Evolutionary conservation across 2,113 vertebrate species (phyloP).

Genomic region (Chlorodrepanis virens): DNA sequence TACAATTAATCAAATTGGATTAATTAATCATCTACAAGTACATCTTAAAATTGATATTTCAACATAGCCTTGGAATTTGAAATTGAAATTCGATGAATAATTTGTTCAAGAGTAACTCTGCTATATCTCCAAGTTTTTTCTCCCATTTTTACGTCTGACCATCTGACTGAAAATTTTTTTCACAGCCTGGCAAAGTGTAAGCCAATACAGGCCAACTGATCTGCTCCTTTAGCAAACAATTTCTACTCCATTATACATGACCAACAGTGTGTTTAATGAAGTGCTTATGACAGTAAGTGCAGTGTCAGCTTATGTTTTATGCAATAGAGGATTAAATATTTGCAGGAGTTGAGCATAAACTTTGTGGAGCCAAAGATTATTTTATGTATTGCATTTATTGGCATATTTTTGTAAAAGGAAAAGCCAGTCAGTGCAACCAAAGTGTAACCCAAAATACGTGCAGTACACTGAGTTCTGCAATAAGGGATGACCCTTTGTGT

Average conservation of each 20-base stretch:
- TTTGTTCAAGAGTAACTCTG: neutral
- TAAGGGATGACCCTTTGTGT: neutral
- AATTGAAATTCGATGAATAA: neutral
- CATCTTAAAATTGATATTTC: neutral
- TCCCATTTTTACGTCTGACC: neutral
- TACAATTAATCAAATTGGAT: neutral
- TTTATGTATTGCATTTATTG: neutral
- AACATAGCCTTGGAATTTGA: neutral
- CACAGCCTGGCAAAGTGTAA: neutral
- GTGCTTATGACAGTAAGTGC: neutral
- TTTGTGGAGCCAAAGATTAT: neutral
- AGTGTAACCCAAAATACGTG: neutral
- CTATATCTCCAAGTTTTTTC: neutral
- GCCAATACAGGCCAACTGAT: neutral
- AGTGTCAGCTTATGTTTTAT: constrained; percentile 7
- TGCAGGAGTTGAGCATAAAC: neutral
- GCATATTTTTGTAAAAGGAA: neutral
- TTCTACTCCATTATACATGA: neutral
- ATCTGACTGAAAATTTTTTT: neutral
- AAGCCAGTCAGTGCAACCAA: neutral
- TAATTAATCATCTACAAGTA: neutral
- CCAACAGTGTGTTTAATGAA: neutral
- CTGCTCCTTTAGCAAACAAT: neutral
- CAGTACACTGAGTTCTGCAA: neutral
- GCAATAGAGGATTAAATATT: neutral